These are phyloP conservation scores for Furnarius figulus DNA, from an alignment of 2,113 vertebrate species.

Conservation along the genomic window DNA sequence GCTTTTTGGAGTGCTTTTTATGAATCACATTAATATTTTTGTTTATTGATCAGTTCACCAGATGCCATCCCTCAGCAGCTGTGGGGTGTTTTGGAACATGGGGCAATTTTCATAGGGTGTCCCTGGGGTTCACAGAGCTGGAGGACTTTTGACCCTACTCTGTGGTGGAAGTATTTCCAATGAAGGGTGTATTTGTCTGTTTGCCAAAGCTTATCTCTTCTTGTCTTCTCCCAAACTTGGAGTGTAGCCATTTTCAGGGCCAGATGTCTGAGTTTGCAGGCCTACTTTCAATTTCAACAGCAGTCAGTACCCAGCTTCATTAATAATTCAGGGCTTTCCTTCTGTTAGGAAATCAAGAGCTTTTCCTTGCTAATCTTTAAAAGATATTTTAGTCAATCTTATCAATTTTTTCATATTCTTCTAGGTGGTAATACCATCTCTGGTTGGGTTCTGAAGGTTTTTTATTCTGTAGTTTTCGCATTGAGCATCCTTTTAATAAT, in stretches of 20 bases:
- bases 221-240: background rate
- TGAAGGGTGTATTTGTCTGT: background rate
- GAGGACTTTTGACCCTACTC: background rate
- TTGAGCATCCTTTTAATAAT: background rate
- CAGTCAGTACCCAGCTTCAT: background rate
- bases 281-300: background rate
- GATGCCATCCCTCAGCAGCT: background rate
- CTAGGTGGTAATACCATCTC: background rate
- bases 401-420: background rate
- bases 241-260: background rate
- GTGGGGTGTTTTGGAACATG: background rate
- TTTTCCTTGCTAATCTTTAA: background rate
- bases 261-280: background rate
- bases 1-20: background rate
- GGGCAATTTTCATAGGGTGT: background rate
- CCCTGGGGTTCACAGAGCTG: background rate
- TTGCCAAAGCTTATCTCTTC: background rate
- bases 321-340: background rate
- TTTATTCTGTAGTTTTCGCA: background rate
- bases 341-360: background rate
- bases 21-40: background rate
- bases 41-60: background rate
- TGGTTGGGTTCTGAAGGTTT: background rate
- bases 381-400: background rate
- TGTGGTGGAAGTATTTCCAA: background rate